Evolutionary conservation across 1,140 invertebrate species (phyloP), one percentile per base, ranked within the genome.

Genomic region (Diuraphis noxia): DNA sequence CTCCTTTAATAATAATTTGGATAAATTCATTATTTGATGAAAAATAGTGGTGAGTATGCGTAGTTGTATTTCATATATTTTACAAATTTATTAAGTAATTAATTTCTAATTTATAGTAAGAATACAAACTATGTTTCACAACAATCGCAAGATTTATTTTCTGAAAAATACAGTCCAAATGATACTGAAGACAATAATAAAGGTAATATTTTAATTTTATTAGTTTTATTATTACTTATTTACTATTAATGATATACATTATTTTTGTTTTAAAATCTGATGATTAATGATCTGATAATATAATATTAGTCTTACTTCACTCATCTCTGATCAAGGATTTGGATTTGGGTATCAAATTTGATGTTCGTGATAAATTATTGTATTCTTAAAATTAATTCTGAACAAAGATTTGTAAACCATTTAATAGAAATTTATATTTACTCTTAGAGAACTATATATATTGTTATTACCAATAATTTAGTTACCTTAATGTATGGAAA

Each of bases 81-180:
- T 30, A 34, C 3, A 79, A 30, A 41, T 19, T 85, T 43, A 43
- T 34, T 34, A 9, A 84, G 30, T 72, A 46, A 77, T 77, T 0
- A 23, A 21, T 88, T 46, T 40, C n/a, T 7, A 56, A n/a, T 89
- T 77, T 89, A 21, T 49, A 91, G 89, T 5, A 49, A 23, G 1
- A 91, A 52, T 82, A 40, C 77, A 49, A 49, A 49, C 30, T 49
- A 30, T 40, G 25, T 9, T 81, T 81, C 89, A 81, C 77, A 91
- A 49, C 41, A 91, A 49, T 91, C 89, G 2, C 89, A 91, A 82
- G 89, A 91, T 49, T 81, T 91, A 40, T 91, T 91, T 91, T 82
- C 89, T 21, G 77, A 91, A 52, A 91, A 91, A 52, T 82, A 91
- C 40, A 38, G 19, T 81, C 13, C 77, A 38, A 49, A 79, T 56